Evolutionary conservation across 23 tunicate species (phyloP).

Genomic region (Trididemnum clinides): DNA sequence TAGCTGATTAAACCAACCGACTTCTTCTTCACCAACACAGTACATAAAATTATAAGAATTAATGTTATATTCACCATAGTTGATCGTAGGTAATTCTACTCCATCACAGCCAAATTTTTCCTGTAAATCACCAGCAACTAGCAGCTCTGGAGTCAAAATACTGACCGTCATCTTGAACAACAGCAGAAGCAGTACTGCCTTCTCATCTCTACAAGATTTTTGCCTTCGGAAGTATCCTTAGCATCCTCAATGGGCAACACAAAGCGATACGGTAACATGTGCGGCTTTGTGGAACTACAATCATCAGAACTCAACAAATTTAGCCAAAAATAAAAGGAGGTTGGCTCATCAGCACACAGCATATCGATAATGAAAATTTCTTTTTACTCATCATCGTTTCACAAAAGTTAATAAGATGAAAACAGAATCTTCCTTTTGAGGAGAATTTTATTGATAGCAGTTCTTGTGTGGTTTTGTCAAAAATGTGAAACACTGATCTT

Average conservation of each 20-base stretch:
- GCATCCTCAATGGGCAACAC: background rate
- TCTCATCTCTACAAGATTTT: background rate
- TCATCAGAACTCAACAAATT: background rate
- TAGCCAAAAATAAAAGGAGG: background rate
- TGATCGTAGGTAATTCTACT: constrained; percentile 47
- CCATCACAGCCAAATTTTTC: background rate
- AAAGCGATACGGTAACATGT: background rate
- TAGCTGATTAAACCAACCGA: background rate
- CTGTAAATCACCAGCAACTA: background rate
- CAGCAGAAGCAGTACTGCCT: constrained; percentile 40
- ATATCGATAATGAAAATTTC: constrained; percentile 25
- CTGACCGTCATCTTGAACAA: constrained; percentile 34
- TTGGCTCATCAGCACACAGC: constrained; percentile 9
- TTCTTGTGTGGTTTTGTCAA: constrained; percentile 7
- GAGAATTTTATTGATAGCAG: constrained; percentile 2
- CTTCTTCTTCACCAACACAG: constrained; percentile 9
- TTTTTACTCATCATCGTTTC: background rate
- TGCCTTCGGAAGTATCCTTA: background rate
- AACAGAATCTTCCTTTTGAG: constrained; percentile 38
- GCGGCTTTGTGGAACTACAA: background rate
- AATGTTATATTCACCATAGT: constrained; percentile 44
- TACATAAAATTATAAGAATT: constrained; percentile 26
- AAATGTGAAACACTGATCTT: constrained; percentile 27
- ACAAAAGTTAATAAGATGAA: constrained; percentile 36
- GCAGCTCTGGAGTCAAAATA: constrained; percentile 23